Percentiles rank a stretch among this genome's conserved stretches.
Conservation (phyloP, 2,797 vertebrate species). For the Scolopax rusticola region DNA sequence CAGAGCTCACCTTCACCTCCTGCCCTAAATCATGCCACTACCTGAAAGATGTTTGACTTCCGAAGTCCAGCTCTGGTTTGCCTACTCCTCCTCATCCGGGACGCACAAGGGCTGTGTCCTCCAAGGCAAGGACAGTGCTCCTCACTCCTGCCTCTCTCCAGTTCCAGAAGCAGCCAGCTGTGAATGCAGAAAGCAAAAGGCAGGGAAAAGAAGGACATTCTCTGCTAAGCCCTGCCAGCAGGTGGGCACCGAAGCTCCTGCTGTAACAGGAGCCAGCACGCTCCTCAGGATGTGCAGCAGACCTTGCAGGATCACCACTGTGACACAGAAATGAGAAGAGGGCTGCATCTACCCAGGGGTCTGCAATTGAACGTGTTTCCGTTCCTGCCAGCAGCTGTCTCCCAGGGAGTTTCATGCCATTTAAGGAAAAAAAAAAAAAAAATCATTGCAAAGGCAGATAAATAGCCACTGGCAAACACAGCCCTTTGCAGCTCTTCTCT, state of each 20-base stretch:
- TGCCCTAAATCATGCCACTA: not conserved
- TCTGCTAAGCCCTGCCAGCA: not conserved
- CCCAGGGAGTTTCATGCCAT: not conserved
- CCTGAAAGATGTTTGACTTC: not conserved
- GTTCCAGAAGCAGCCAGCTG: not conserved
- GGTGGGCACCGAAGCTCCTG: not conserved
- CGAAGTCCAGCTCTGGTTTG: not conserved
- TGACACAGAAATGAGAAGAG: not conserved
- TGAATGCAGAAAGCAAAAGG: not conserved
- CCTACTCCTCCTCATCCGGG: not conserved
- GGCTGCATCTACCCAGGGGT: not conserved
- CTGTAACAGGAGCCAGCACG: rapidly evolving
- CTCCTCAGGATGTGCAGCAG: not conserved
- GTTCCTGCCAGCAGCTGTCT: not conserved
- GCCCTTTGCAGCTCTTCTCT: not conserved
- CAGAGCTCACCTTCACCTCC: not conserved
- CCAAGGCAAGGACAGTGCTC: not conserved
- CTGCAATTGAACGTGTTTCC: not conserved
- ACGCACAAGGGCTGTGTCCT: not conserved
- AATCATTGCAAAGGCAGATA: not conserved
- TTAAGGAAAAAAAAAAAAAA: not conserved
- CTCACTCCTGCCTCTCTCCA: rapidly evolving
- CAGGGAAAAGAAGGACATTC: not conserved
- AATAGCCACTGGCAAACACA: not conserved
- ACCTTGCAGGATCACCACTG: not conserved